Conservation (phyloP, 2,113 vertebrate genomes). For the Phainopepla nitens region DNA sequence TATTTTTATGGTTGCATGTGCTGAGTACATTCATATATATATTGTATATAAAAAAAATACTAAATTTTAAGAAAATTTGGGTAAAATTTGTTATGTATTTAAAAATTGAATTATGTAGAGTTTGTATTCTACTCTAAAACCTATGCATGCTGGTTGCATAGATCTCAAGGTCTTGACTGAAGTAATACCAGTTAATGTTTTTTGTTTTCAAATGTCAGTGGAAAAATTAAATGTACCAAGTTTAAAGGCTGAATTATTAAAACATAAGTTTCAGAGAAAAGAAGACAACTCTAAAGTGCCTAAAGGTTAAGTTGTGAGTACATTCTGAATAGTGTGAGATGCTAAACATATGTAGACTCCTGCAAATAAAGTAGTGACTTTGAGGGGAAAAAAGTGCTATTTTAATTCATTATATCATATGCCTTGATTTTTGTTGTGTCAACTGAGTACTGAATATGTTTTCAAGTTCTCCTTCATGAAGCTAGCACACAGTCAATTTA, state of each 20-base stretch:
- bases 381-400: background rate
- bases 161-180: background rate
- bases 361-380: background rate
- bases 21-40: background rate
- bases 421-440: background rate
- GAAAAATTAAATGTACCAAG: slow-evolving; percentile 29
- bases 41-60: background rate
- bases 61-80: background rate
- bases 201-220: slow-evolving; percentile 42
- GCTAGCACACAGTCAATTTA: background rate
- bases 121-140: background rate
- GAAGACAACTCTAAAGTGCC: slow-evolving; percentile 50
- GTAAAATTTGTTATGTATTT: background rate
- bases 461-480: background rate
- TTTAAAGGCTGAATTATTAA: slow-evolving; percentile 53
- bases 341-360: slow-evolving; percentile 13
- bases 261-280: background rate
- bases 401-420: background rate
- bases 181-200: background rate
- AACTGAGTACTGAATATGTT: background rate
- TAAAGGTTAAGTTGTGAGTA: background rate
- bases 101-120: background rate
- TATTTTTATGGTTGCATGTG: background rate
- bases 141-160: background rate
- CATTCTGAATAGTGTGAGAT: background rate